A percentile compares a stretch with the other conserved stretches of the same genome.
These are phyloP conservation scores for Macrosoma leucophasiata DNA, from an alignment of 2,888 invertebrate species.

Conservation along the genomic window DNA sequence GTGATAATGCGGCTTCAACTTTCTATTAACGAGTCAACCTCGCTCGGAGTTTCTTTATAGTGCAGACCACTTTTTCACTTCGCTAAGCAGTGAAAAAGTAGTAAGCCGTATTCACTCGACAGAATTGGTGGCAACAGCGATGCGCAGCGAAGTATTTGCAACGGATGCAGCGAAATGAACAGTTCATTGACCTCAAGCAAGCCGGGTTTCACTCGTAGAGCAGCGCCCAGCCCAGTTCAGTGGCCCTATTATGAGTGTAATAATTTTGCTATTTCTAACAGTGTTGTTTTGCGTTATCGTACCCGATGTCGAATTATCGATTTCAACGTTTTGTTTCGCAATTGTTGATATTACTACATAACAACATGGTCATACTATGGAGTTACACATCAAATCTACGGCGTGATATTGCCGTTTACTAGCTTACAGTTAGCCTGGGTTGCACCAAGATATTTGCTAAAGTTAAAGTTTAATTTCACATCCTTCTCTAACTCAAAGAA, in stretches of 20 bases:
- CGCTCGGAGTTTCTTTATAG: constrained; percentile 49
- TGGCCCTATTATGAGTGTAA: constrained; percentile 52
- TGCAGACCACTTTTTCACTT: constrained; percentile 52
- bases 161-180: constrained; percentile 75
- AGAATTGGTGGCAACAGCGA: constrained; percentile 62
- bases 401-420: too few species aligned
- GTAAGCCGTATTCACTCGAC: constrained; percentile 52
- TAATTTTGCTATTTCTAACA: constrained; percentile 10
- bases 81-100: constrained; percentile 50
- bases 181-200: constrained; percentile 67
- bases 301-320: too few species aligned
- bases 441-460: too few species aligned
- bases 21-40: constrained; percentile 37
- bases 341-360: too few species aligned
- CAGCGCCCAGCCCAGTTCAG: constrained; percentile 56
- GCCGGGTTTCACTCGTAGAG: constrained; percentile 70
- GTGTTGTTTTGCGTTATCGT: too few species aligned
- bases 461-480: too few species aligned
- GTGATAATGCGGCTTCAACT: constrained; percentile 24
- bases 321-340: too few species aligned
- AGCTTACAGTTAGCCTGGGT: too few species aligned
- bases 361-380: too few species aligned
- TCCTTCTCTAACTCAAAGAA: too few species aligned
- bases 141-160: constrained; percentile 69
- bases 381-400: too few species aligned